These are phyloP conservation scores for Anas bernieri DNA, from an alignment of 2,797 vertebrate genomes.

Conservation along the genomic window DNA sequence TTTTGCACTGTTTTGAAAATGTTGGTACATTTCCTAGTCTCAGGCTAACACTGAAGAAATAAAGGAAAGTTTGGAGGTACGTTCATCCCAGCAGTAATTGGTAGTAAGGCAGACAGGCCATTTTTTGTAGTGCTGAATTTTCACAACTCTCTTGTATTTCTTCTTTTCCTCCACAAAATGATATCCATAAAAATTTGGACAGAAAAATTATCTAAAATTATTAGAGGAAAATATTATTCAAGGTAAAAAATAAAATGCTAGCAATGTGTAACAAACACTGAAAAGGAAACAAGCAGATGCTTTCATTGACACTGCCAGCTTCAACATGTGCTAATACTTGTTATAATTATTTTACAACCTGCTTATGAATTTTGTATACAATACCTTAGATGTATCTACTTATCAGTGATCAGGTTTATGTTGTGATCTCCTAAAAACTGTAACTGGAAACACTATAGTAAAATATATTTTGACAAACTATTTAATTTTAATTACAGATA, in stretches of 20 bases:
- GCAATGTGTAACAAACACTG: background rate
- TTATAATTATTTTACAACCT: background rate
- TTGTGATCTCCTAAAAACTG: background rate
- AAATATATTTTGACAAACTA: background rate
- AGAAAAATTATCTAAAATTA: background rate
- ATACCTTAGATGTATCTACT: background rate
- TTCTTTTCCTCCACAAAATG: background rate
- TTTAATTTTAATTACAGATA: too few species aligned
- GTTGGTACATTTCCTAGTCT: background rate
- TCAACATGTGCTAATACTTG: background rate
- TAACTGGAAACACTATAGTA: background rate
- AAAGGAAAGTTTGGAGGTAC: background rate
- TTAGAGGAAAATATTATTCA: background rate
- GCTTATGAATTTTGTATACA: background rate
- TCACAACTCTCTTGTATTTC: background rate
- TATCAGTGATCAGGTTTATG: background rate
- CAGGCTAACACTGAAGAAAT: background rate
- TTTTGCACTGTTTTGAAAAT: rapidly evolving
- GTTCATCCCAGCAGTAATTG: background rate
- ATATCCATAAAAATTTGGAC: background rate
- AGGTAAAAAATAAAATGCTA: background rate
- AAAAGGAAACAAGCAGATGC: background rate
- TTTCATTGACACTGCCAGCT: background rate
- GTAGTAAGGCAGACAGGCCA: background rate
- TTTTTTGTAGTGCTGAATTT: background rate